Conservation (phyloP, 2,888 invertebrate species). For the Xestia xanthographa region DNA sequence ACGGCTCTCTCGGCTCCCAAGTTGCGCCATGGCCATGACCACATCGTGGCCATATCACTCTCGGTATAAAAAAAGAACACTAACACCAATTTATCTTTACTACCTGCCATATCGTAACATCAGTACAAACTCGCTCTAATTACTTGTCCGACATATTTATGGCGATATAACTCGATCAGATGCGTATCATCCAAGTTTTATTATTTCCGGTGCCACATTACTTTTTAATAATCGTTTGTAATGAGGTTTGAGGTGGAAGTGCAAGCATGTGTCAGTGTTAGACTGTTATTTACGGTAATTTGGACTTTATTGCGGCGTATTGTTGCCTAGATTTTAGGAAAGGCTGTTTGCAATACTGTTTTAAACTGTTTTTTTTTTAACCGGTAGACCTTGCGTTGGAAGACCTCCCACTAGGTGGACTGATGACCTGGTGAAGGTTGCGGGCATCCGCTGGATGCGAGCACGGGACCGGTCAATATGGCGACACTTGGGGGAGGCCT, state of each 20-base stretch:
- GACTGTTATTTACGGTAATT: slow-evolving; percentile 16
- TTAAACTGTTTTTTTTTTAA: too few species aligned
- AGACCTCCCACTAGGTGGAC: too few species aligned
- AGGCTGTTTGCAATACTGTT: background rate
- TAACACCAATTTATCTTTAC: slow-evolving; percentile 40
- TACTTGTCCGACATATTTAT: slow-evolving; percentile 69
- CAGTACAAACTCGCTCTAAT: slow-evolving; percentile 68
- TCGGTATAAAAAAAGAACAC: slow-evolving; percentile 7
- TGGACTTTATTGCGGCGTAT: slow-evolving; percentile 12
- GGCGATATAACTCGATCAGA: slow-evolving; percentile 66
- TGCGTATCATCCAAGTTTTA: slow-evolving; percentile 73
- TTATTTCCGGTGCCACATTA: slow-evolving; percentile 72
- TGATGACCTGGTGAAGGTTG: too few species aligned
- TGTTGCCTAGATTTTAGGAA: background rate
- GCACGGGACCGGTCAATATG: too few species aligned
- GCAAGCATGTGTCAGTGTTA: slow-evolving; percentile 20
- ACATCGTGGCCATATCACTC: slow-evolving; percentile 11
- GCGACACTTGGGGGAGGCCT: too few species aligned
- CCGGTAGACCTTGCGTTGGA: too few species aligned
- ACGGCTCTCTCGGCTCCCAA: slow-evolving; percentile 10
- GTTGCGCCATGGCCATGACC: slow-evolving; percentile 16
- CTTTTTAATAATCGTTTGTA: slow-evolving; percentile 56
- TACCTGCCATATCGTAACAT: slow-evolving; percentile 55
- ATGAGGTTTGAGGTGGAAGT: slow-evolving; percentile 38
- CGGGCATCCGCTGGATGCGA: too few species aligned